Percentiles rank a stretch among this genome's conserved stretches.
phyloP scores from a whole-genome alignment of 2,113 vertebrate species.

The Oriolus oriolus region DNA sequence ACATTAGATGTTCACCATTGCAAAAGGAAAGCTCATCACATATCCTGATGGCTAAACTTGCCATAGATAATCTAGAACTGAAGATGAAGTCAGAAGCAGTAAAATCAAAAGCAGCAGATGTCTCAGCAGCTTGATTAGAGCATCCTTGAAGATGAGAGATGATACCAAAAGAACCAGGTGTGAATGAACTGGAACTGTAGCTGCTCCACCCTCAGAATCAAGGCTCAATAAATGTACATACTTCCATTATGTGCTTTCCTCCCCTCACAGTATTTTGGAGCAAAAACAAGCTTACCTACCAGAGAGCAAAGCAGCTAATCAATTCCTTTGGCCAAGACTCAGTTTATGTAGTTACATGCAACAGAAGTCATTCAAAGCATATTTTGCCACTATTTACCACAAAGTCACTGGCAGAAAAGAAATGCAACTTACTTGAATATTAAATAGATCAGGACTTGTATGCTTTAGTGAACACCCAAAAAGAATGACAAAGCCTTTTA shows the following conservation, averaged over 20 bases:
- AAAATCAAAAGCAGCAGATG: constrained; percentile 26
- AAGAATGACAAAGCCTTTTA: background rate
- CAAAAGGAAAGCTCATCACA: constrained; percentile 12
- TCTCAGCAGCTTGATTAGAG: background rate
- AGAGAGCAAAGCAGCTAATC: background rate
- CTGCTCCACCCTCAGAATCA: background rate
- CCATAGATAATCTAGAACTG: background rate
- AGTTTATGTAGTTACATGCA: background rate
- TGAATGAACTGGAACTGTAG: background rate
- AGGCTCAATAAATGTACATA: background rate
- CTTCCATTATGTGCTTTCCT: background rate
- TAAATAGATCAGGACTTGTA: background rate
- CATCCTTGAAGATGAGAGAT: constrained; percentile 14
- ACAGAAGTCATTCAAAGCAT: background rate
- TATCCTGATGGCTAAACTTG: constrained; percentile 9
- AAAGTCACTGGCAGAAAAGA: background rate
- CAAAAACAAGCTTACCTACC: constrained; percentile 10
- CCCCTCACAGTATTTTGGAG: background rate
- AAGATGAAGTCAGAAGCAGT: constrained; percentile 16
- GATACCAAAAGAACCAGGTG: constrained; percentile 12
- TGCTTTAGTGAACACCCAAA: background rate
- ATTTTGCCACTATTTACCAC: background rate
- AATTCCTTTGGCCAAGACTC: background rate
- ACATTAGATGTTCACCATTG: background rate
- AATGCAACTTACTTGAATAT: background rate